phyloP scores from a whole-genome alignment of 2,113 vertebrate genomes.

The Myiozetetes cayanensis region DNA sequence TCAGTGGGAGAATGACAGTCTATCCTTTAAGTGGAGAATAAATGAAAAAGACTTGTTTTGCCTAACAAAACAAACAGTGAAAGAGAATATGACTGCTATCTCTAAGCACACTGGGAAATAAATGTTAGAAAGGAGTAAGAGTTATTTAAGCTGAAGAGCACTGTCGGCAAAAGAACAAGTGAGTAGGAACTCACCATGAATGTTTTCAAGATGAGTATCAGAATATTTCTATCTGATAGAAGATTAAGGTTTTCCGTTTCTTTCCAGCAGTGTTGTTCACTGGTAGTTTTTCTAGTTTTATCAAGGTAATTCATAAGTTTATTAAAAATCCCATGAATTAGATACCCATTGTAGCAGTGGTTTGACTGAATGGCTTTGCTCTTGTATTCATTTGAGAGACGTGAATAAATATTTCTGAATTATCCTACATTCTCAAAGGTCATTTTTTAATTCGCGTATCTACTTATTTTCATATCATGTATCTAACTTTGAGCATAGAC shows the following conservation, averaged over 20 bases:
- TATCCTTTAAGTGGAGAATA: background rate
- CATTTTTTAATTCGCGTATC: background rate
- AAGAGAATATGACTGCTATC: background rate
- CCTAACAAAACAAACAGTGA: background rate
- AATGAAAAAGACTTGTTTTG: background rate
- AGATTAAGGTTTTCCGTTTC: background rate
- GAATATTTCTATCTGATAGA: background rate
- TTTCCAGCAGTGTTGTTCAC: background rate
- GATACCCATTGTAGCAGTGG: background rate
- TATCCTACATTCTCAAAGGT: background rate
- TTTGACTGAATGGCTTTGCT: background rate
- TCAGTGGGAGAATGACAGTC: background rate
- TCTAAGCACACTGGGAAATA: background rate
- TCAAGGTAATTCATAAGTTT: background rate
- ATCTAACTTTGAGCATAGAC: background rate
- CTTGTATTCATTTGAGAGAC: background rate
- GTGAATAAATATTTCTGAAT: background rate
- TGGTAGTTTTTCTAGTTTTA: background rate
- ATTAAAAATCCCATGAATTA: background rate
- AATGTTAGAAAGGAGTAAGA: background rate
- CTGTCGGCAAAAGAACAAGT: background rate
- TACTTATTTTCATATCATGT: background rate
- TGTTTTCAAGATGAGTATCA: background rate
- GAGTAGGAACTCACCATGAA: background rate
- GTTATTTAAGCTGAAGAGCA: background rate